These are phyloP conservation scores for Xerus inauris DNA, from an alignment of 2,113 vertebrate genomes.

Conservation along the genomic window DNA sequence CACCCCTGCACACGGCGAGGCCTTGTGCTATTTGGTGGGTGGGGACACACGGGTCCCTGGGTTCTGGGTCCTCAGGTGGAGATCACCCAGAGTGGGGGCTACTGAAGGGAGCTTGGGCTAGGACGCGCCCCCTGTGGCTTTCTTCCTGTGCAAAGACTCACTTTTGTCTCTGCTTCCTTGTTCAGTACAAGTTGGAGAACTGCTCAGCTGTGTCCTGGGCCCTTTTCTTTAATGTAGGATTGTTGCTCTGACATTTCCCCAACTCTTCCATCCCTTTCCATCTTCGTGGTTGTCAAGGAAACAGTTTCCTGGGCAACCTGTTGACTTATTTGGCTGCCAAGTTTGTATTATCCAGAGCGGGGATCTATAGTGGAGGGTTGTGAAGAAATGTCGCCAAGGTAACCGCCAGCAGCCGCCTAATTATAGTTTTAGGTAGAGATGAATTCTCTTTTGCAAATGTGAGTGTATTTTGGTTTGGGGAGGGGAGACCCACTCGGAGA, in stretches of 20 bases:
- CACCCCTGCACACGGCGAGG: accelerated
- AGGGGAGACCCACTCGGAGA: constrained; percentile 48
- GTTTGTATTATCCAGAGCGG: constrained; percentile 83
- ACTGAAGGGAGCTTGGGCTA: not conserved
- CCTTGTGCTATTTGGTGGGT: accelerated
- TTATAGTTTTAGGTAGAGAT: constrained; percentile 84
- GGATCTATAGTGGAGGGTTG: constrained; percentile 77
- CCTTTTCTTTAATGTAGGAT: not conserved
- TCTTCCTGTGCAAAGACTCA: not conserved
- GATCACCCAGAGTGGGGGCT: not conserved
- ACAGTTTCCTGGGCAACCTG: constrained; percentile 84
- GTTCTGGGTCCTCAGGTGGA: not conserved
- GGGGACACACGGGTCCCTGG: accelerated
- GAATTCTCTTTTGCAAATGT: constrained; percentile 81
- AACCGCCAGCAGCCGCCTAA: constrained; percentile 82
- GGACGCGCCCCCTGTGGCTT: accelerated
- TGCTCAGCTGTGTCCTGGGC: not conserved
- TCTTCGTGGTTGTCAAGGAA: constrained; percentile 86
- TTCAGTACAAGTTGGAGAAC: not conserved
- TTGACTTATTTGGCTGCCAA: constrained; percentile 82
- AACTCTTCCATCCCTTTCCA: constrained; percentile 63
- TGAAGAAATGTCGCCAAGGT: constrained; percentile 83
- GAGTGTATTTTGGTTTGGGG: constrained; percentile 75
- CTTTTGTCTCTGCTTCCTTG: not conserved
- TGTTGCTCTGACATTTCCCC: constrained; percentile 75